These are phyloP conservation scores for Drosophila repleta DNA, from an alignment of 1,140 invertebrate species.

Conservation along the genomic window DNA sequence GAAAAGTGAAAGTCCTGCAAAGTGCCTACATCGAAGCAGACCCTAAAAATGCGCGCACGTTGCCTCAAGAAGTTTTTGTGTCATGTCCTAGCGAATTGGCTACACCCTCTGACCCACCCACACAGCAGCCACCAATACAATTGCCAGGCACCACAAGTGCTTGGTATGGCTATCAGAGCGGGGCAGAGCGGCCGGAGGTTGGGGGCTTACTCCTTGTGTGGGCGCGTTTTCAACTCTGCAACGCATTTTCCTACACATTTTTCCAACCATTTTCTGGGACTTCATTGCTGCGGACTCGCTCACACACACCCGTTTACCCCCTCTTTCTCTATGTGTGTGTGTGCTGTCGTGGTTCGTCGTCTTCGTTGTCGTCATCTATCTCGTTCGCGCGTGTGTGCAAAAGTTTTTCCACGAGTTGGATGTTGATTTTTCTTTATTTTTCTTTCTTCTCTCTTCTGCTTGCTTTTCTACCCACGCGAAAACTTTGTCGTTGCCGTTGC, in stretches of 20 bases:
- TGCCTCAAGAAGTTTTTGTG: slow-evolving; percentile 27
- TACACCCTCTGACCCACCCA: slow-evolving; percentile 3
- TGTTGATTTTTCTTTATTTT: slow-evolving; percentile 61
- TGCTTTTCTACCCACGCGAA: slow-evolving; percentile 63
- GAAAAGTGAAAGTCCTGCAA: slow-evolving; percentile 70
- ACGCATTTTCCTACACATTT: slow-evolving; percentile 38
- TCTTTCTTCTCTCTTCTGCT: slow-evolving; percentile 26
- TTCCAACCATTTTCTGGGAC: slow-evolving; percentile 49
- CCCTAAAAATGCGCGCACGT: slow-evolving; percentile 46
- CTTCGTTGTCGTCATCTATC: slow-evolving; percentile 66
- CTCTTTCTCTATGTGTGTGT: not conserved
- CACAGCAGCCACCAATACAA: slow-evolving; percentile 23
- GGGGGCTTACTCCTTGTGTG: not conserved
- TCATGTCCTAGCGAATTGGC: slow-evolving; percentile 21
- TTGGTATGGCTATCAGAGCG: slow-evolving; percentile 17
- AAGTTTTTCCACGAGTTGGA: slow-evolving; percentile 68
- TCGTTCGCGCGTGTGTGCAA: slow-evolving; percentile 67
- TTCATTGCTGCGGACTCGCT: slow-evolving; percentile 53
- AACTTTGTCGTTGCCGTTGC: slow-evolving; percentile 63
- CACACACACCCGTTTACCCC: slow-evolving; percentile 37
- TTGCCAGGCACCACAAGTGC: slow-evolving; percentile 67
- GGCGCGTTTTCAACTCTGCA: slow-evolving; percentile 8
- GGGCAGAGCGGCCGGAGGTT: not conserved
- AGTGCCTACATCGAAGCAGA: slow-evolving; percentile 36
- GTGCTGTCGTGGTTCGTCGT: slow-evolving; percentile 46